Evolutionary conservation across 2,113 vertebrate species (phyloP), one percentile per base, ranked within the genome.

Genomic region (Aix galericulata): DNA sequence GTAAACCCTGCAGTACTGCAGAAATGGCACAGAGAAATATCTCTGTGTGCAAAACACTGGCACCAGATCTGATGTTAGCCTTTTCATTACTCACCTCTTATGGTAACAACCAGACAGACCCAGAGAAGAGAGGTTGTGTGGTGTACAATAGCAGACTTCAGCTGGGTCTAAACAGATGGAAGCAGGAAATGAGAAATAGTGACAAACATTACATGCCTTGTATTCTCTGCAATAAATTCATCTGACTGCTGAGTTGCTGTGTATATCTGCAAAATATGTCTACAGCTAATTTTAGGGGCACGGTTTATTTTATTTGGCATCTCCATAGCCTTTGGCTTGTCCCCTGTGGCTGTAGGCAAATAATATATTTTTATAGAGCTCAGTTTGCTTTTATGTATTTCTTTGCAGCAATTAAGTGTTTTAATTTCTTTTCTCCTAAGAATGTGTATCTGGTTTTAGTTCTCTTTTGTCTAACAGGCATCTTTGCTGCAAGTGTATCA

Each of bases 321-420:
- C 58, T 93, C 8, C 21, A 5, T 9, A 64, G 94, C 80, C 48
- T 75, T 50, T 63, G 66, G 52, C 52, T 89, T 11, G 18, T 91
- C 78, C 52, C 84, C 20, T 32, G 87, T 76, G 82, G 87, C 52
- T 72, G 34, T 1, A 89, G 67, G 34, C 48, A 42, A 20, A 40
- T n/a, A 67, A 86, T 63, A 17, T 6, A 1, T 46, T 73, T 80
- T 78, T 20, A 21, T 17, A 52, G 64, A 60, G 59, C 50, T 91
- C 42, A 59, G 34, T 67, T 80, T 90, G 82, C 67, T 59, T 93
- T 90, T 81, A 36, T 82, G 56, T 72, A 4, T 94, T 93, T 94
- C 82, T 86, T 71, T 92, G 82, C 68, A 74, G 76, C 80, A 92
- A 83, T 88, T 93, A 80, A 55, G 27, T 80, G 36, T 36, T 90